These are phyloP conservation scores for Cheilosia grossa DNA, from an alignment of 2,888 invertebrate species.

Conservation along the genomic window DNA sequence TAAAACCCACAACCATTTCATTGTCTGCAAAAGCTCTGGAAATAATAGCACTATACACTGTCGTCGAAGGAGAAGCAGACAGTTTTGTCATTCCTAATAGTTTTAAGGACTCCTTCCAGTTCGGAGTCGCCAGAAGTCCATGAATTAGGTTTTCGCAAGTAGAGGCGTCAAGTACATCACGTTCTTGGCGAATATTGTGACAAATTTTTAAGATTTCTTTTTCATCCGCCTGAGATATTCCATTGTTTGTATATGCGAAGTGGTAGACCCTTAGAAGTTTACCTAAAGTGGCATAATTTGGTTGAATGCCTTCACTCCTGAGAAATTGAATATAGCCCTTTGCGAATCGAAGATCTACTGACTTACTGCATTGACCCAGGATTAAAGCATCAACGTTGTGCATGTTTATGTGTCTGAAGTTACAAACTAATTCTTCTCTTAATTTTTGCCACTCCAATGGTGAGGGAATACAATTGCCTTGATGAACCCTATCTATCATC, in stretches of 20 bases:
- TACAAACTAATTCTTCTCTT: slow-evolving; percentile 76
- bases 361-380: slow-evolving; percentile 84
- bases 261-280: slow-evolving; percentile 85
- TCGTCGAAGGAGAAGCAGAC: slow-evolving; percentile 83
- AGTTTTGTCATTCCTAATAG: slow-evolving; percentile 86
- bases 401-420: slow-evolving; percentile 77
- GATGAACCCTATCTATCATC: slow-evolving; percentile 76
- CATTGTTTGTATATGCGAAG: slow-evolving; percentile 76
- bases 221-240: slow-evolving; percentile 84
- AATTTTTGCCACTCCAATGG: slow-evolving; percentile 78
- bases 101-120: slow-evolving; percentile 87
- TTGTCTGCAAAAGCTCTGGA: slow-evolving; percentile 84
- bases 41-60: slow-evolving; percentile 85
- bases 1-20: slow-evolving; percentile 85
- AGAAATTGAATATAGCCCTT: slow-evolving; percentile 86
- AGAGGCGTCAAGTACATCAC: slow-evolving; percentile 85
- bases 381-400: slow-evolving; percentile 86
- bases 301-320: slow-evolving; percentile 82
- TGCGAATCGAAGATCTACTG: slow-evolving; percentile 84
- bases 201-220: slow-evolving; percentile 85
- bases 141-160: slow-evolving; percentile 86
- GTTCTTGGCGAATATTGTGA: slow-evolving; percentile 81
- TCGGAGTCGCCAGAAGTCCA: slow-evolving; percentile 86
- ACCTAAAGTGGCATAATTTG: slow-evolving; percentile 86
- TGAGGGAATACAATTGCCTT: slow-evolving; percentile 71